Evolutionary conservation across 1,140 invertebrate genomes (phyloP).

Genomic region (Spodoptera litura): DNA sequence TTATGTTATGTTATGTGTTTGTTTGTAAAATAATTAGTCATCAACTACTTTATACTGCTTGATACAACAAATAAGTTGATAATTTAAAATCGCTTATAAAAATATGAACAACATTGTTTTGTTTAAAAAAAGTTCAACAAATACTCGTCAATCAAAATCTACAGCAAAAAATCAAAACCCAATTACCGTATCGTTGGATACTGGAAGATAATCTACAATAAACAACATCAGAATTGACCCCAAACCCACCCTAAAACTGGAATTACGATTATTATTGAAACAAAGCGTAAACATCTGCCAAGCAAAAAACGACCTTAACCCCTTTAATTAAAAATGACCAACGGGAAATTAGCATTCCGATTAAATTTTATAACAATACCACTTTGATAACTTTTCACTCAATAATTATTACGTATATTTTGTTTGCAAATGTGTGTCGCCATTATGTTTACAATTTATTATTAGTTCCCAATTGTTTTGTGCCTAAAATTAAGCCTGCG

Average conservation of each 20-base stretch:
- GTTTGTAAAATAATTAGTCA: no score
- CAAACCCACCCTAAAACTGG: slow-evolving; percentile 12
- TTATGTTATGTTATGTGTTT: no score
- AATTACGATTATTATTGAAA: slow-evolving; percentile 15
- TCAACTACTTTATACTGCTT: no score
- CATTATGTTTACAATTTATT: neutral
- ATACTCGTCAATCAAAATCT: no score
- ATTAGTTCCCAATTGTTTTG: neutral
- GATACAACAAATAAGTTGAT: no score
- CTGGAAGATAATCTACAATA: neutral
- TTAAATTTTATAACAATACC: slow-evolving; percentile 25
- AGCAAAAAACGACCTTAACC: neutral
- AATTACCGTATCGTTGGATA: no score
- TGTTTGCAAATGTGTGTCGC: neutral
- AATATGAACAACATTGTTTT: no score
- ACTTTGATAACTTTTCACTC: slow-evolving; percentile 2
- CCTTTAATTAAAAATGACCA: slow-evolving; percentile 37
- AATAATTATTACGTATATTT: slow-evolving; percentile 8
- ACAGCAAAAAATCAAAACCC: no score
- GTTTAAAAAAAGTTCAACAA: no score
- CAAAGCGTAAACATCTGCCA: neutral
- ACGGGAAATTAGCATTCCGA: slow-evolving; percentile 14
- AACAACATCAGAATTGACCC: neutral
- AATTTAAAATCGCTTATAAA: no score
- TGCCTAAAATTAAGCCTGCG: no score